These are phyloP conservation scores for Phymastichus coffea DNA, from an alignment of 1,140 invertebrate genomes.

Conservation along the genomic window DNA sequence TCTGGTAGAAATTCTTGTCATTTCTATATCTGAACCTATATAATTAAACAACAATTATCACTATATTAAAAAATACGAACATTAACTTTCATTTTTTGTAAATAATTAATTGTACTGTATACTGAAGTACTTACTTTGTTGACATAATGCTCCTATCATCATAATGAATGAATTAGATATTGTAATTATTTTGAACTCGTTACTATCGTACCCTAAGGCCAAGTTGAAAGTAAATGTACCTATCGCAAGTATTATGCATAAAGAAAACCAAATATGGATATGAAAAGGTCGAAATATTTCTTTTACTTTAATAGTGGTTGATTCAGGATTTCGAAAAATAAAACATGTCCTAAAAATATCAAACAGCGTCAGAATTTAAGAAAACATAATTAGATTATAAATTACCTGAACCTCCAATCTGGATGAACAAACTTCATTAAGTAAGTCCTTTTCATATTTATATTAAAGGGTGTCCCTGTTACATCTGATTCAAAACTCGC, in stretches of 20 bases:
- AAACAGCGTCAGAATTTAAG: not conserved
- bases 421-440: not conserved
- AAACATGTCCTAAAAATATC: constrained; percentile 3
- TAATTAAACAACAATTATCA: not conserved
- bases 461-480: constrained; percentile 1
- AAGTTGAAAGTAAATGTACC: too few species aligned
- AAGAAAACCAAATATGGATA: not conserved
- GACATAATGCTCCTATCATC: not conserved
- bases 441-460: not conserved
- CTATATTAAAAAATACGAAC: not conserved
- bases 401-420: constrained; percentile 10
- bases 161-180: constrained; percentile 1
- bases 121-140: not conserved
- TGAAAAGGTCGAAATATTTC: not conserved
- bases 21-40: not conserved
- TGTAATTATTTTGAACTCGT: not conserved
- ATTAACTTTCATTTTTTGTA: not conserved
- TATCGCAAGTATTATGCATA: not conserved
- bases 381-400: not conserved
- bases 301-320: not conserved
- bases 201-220: not conserved
- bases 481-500: not conserved
- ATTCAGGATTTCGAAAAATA: constrained; percentile 3
- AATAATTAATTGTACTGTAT: not conserved
- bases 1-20: constrained; percentile 20